phyloP scores from a whole-genome alignment of 1,140 invertebrate genomes.

The Hetaerina americana region DNA sequence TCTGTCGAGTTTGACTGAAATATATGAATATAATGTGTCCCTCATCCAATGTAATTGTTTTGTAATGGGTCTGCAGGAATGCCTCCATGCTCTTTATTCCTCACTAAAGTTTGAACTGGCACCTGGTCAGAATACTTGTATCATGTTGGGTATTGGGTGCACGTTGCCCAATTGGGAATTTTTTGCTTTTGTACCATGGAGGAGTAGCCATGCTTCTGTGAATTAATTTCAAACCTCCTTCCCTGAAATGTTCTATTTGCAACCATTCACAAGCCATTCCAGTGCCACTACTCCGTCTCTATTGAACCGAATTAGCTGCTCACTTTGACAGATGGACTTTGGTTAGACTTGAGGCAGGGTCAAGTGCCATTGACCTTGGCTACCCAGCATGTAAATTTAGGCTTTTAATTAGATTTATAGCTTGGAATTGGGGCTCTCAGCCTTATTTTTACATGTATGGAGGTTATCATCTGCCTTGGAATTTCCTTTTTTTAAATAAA shows the following conservation, averaged over 20 bases:
- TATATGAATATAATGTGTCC: not conserved
- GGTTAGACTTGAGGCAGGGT: not conserved
- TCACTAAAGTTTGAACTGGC: not conserved
- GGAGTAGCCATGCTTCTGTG: not conserved
- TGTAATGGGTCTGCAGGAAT: not conserved
- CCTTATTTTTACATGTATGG: not conserved
- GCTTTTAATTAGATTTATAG: slow-evolving; percentile 5
- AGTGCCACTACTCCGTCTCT: not conserved
- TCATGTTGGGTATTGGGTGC: not conserved
- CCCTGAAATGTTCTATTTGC: not conserved
- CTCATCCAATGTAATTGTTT: not conserved
- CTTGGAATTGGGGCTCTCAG: not conserved
- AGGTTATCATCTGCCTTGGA: not conserved
- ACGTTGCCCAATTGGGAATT: not conserved
- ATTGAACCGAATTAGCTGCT: not conserved
- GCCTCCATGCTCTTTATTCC: not conserved
- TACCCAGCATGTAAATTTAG: slow-evolving; percentile 4
- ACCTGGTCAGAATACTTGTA: not conserved
- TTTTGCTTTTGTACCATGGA: not conserved
- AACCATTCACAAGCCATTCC: not conserved
- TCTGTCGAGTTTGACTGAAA: not conserved
- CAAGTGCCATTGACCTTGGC: not conserved
- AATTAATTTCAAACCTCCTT: not conserved
- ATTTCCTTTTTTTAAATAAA: not conserved
- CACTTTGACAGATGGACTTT: not conserved